Evolutionary conservation across 2,888 invertebrate genomes (phyloP).

Genomic region (Thymelicus lineola): DNA sequence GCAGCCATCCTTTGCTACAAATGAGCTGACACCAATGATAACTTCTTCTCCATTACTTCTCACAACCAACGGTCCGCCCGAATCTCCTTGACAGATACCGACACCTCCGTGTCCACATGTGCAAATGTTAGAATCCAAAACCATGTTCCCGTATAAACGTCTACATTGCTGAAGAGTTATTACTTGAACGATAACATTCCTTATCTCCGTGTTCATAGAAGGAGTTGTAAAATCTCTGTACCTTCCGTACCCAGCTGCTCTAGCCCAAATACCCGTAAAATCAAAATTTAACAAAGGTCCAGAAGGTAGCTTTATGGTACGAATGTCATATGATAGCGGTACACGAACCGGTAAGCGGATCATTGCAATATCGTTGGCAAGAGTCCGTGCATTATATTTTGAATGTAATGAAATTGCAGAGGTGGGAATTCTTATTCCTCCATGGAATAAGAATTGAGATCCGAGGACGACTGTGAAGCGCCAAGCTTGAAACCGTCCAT

Average conservation of each 20-base stretch:
- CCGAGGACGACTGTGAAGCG: constrained; percentile 67
- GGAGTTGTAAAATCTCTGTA: constrained; percentile 62
- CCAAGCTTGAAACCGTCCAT: constrained; percentile 63
- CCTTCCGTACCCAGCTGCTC: constrained; percentile 67
- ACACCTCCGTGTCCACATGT: constrained; percentile 67
- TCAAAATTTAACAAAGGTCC: constrained; percentile 52
- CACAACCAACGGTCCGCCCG: constrained; percentile 66
- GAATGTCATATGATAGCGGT: constrained; percentile 54
- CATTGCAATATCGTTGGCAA: constrained; percentile 72
- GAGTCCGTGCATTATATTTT: constrained; percentile 56
- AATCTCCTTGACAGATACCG: constrained; percentile 73
- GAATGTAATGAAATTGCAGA: constrained; percentile 59
- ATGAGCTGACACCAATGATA: constrained; percentile 71
- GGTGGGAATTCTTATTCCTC: constrained; percentile 60
- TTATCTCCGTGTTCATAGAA: constrained; percentile 61
- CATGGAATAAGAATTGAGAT: constrained; percentile 63
- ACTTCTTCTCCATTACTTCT: constrained; percentile 55
- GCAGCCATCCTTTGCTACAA: constrained; percentile 67
- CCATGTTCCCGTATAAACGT: constrained; percentile 53
- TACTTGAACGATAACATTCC: constrained; percentile 61
- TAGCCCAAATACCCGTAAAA: constrained; percentile 54
- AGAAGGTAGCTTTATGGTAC: constrained; percentile 58
- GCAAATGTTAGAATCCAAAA: constrained; percentile 67
- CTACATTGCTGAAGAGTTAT: constrained; percentile 58
- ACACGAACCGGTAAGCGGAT: constrained; percentile 57